These are phyloP conservation scores for fruit fly (Drosophila melanogaster) DNA, from an alignment of 1,140 invertebrate genomes.

Conservation along the genomic window DNA sequence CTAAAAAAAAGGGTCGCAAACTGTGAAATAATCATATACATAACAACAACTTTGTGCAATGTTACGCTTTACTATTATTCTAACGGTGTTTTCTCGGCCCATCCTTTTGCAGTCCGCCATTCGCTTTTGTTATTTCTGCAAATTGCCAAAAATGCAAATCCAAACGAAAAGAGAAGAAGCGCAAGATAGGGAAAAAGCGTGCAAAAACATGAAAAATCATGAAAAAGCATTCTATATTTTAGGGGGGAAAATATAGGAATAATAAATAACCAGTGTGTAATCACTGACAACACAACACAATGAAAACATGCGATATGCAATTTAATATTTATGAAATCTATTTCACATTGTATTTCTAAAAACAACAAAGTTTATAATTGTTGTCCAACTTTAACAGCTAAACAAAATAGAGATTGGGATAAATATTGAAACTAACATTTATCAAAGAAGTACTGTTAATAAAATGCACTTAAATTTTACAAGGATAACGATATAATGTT, in stretches of 20 bases:
- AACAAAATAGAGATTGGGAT: too few relatives aligned
- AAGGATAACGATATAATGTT: background rate
- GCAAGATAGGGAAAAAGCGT: background rate
- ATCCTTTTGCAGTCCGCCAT: constrained; percentile 4
- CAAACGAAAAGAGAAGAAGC: background rate
- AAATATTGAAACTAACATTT: too few relatives aligned
- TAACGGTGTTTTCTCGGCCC: constrained; percentile 5
- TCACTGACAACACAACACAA: background rate
- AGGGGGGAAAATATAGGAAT: background rate
- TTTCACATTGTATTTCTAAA: background rate
- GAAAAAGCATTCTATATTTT: background rate
- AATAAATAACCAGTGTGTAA: background rate
- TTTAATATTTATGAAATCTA: background rate
- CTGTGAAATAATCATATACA: background rate
- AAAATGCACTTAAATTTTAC: too few relatives aligned
- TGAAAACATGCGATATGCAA: background rate
- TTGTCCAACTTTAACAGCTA: background rate
- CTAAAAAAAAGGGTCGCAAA: background rate
- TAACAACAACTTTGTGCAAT: constrained; percentile 11
- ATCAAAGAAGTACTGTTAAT: too few relatives aligned
- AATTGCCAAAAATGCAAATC: constrained; percentile 19
- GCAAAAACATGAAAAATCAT: background rate
- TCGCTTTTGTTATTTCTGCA: constrained; percentile 6
- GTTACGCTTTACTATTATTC: constrained; percentile 10
- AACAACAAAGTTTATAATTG: background rate